Conservation (phyloP, 2,888 invertebrate genomes). For the Drosophila barbarae region DNA sequence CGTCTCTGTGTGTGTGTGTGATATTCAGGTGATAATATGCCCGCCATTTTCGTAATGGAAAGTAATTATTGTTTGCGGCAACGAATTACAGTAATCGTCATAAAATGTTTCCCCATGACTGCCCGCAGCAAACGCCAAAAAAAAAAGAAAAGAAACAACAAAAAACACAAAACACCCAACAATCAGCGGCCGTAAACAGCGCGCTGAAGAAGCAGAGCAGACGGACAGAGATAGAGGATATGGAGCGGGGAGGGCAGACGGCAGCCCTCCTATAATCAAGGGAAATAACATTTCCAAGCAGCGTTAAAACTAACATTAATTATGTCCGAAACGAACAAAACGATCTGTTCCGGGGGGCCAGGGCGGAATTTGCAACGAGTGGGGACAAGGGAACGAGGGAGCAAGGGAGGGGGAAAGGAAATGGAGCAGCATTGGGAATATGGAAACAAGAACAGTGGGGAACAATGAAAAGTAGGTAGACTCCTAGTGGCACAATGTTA, state of each 20-base stretch:
- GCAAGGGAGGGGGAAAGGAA: not conserved
- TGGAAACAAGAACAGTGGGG: not conserved
- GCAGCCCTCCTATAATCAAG: constrained; percentile 77
- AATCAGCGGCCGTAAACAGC: constrained; percentile 66
- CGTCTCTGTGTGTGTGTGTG: constrained; percentile 55
- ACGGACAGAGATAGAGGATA: constrained; percentile 25
- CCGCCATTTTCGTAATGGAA: constrained; percentile 80
- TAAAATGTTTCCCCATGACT: constrained; percentile 79
- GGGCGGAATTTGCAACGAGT: constrained; percentile 3
- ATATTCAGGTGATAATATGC: constrained; percentile 80
- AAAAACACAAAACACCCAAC: constrained; percentile 51
- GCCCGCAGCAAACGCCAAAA: constrained; percentile 62
- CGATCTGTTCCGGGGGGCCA: constrained; percentile 49
- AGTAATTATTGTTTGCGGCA: constrained; percentile 78
- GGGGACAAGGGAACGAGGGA: not conserved
- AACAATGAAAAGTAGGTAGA: not conserved
- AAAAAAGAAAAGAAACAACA: constrained; percentile 1
- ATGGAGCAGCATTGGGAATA: not conserved
- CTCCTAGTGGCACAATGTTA: not conserved
- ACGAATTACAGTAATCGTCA: constrained; percentile 79
- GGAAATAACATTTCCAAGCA: constrained; percentile 79
- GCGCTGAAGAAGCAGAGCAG: constrained; percentile 30
- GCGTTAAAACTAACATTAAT: constrained; percentile 80
- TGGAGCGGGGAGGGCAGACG: constrained; percentile 31
- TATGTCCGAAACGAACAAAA: constrained; percentile 77